Percentiles rank a stretch among this genome's conserved stretches.
These are phyloP conservation scores for Temnothorax ravouxi DNA, from an alignment of 2,888 invertebrate species.

Conservation along the genomic window DNA sequence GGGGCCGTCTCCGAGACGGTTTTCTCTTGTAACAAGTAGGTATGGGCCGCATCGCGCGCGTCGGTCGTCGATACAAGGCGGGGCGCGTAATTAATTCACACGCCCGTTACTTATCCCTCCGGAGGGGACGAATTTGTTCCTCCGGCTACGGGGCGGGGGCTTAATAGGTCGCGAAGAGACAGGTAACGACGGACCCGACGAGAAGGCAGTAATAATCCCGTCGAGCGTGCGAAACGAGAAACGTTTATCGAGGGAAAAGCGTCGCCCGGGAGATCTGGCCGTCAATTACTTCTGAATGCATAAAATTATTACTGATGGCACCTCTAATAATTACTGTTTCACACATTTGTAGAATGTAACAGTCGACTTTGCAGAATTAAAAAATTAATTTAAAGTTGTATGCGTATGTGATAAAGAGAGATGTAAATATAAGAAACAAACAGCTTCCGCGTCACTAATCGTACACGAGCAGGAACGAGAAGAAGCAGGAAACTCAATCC, in stretches of 20 bases:
- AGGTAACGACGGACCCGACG: slow-evolving; percentile 34
- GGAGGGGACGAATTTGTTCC: slow-evolving; percentile 43
- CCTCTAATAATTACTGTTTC: background rate
- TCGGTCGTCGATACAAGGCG: slow-evolving; percentile 52
- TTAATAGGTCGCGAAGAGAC: slow-evolving; percentile 47
- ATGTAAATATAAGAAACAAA: background rate
- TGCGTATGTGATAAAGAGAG: background rate
- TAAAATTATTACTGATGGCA: background rate
- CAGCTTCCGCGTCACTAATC: background rate
- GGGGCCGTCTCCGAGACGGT: slow-evolving; percentile 30
- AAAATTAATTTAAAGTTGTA: background rate
- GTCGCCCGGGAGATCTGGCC: background rate
- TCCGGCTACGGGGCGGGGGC: background rate
- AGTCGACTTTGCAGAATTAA: background rate
- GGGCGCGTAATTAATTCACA: slow-evolving; percentile 61
- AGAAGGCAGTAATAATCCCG: slow-evolving; percentile 46
- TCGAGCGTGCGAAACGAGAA: slow-evolving; percentile 1
- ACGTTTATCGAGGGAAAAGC: slow-evolving; percentile 26
- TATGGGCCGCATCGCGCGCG: slow-evolving; percentile 37
- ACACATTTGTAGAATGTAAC: background rate
- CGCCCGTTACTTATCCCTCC: slow-evolving; percentile 44
- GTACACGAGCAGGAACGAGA: background rate
- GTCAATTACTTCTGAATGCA: slow-evolving; percentile 14
- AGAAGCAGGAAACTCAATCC: background rate
- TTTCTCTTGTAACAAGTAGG: slow-evolving; percentile 28